phyloP scores from a whole-genome alignment of 1,140 invertebrate genomes.

The Drosophila tsacasi region DNA sequence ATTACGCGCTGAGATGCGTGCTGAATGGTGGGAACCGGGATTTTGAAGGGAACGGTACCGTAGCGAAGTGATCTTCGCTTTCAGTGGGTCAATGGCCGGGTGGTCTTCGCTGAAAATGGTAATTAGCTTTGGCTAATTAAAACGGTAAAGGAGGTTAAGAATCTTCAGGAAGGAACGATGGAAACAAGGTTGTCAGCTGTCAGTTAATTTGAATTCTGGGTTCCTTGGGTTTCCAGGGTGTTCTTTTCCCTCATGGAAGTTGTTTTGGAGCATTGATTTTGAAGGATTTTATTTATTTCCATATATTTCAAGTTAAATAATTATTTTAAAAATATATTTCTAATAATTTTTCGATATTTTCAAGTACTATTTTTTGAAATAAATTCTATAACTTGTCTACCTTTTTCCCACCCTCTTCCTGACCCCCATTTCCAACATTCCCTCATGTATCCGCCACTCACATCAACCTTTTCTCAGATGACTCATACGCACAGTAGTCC shows the following conservation, averaged over 20 bases:
- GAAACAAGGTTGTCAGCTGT: constrained; percentile 9
- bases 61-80: background rate
- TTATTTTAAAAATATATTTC: no score
- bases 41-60: constrained; percentile 9
- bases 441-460: no score
- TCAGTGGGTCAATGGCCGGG: constrained; percentile 59
- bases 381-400: no score
- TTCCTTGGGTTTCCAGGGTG: background rate
- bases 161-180: background rate
- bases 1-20: constrained; percentile 56
- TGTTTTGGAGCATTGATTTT: background rate
- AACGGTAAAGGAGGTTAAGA: constrained; percentile 33
- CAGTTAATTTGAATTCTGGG: background rate
- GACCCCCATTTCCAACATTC: background rate
- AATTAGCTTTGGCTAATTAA: constrained; percentile 38
- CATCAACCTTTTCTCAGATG: constrained; percentile 9
- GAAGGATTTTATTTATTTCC: no score
- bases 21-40: constrained; percentile 52
- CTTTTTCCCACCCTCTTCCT: background rate
- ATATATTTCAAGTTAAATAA: no score
- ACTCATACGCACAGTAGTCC: constrained; percentile 74
- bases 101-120: constrained; percentile 39
- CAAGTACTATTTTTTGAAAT: no score
- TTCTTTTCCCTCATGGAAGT: background rate
- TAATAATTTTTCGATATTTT: no score